These are phyloP conservation scores for Falco biarmicus DNA, from an alignment of 2,797 vertebrate species.

Conservation along the genomic window DNA sequence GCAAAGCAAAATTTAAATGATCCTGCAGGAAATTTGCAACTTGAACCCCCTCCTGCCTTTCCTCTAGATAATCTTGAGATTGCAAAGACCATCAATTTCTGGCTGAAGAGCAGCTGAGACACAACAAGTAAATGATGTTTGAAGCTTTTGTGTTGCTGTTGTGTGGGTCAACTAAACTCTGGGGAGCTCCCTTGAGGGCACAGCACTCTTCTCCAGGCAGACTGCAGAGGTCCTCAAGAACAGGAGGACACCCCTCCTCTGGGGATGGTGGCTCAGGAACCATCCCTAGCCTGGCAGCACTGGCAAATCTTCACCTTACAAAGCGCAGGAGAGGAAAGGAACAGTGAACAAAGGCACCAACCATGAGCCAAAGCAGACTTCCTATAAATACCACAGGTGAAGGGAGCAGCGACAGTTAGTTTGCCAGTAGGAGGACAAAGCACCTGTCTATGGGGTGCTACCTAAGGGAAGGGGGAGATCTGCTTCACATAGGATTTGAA, in stretches of 20 bases:
- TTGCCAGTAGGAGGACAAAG: background rate
- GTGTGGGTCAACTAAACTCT: background rate
- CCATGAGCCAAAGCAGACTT: background rate
- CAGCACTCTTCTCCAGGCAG: background rate
- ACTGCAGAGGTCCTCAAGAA: background rate
- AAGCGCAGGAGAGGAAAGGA: background rate
- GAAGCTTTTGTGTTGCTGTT: background rate
- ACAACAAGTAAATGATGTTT: background rate
- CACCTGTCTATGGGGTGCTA: background rate
- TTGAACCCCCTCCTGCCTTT: background rate
- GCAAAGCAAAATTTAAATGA: constrained; percentile 22
- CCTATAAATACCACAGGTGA: background rate
- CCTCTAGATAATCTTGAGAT: constrained; percentile 5
- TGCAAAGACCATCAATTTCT: background rate
- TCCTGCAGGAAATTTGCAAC: background rate
- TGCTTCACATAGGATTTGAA: background rate
- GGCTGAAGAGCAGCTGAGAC: background rate
- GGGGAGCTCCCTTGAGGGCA: background rate
- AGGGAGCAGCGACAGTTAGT: background rate
- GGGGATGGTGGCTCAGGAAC: background rate
- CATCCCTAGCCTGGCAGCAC: background rate
- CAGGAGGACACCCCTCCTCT: background rate
- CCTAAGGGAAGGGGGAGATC: background rate
- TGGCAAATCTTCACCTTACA: background rate
- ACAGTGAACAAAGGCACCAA: background rate